Percentiles rank a stretch among this genome's conserved stretches.
These are phyloP conservation scores for Drosophila nigricruria DNA, from an alignment of 2,888 invertebrate species.

Conservation along the genomic window DNA sequence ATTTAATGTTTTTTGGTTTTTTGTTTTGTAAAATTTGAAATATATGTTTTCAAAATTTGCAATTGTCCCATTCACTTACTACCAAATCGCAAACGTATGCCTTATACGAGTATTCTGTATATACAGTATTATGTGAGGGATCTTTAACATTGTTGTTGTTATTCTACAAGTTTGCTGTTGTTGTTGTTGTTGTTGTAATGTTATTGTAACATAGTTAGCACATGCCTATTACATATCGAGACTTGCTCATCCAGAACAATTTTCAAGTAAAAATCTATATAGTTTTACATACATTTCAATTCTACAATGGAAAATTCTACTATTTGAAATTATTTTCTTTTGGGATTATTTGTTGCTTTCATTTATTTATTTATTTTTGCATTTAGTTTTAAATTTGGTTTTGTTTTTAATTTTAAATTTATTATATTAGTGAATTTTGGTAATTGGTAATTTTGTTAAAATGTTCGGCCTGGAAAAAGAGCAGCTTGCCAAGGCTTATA, in stretches of 20 bases:
- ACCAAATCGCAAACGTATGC: constrained; percentile 32
- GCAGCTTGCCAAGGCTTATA: constrained; percentile 73
- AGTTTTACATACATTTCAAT: constrained; percentile 71
- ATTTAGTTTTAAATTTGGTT: constrained; percentile 19
- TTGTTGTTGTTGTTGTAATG: constrained; percentile 16
- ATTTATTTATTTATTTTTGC: constrained; percentile 27
- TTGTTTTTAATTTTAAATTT: constrained; percentile 7
- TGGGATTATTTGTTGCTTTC: constrained; percentile 30
- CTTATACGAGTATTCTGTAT: constrained; percentile 52
- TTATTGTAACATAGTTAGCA: constrained; percentile 8
- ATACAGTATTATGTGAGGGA: constrained; percentile 46
- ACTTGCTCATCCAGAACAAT: constrained; percentile 38
- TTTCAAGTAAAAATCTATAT: constrained; percentile 71
- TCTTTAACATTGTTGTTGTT: constrained; percentile 23
- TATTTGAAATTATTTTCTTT: constrained; percentile 63
- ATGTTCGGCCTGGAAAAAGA: constrained; percentile 72
- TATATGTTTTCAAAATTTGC: constrained; percentile 12
- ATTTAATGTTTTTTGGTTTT: neutral
- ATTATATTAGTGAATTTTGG: constrained; percentile 38
- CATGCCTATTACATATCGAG: constrained; percentile 25
- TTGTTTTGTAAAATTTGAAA: constrained; percentile 5
- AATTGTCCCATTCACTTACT: constrained; percentile 27
- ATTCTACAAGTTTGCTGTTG: constrained; percentile 35
- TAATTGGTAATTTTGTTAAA: constrained; percentile 73
- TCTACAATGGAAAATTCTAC: constrained; percentile 75